Evolutionary conservation across 2,113 vertebrate genomes (phyloP).

Genomic region (Cygnus buccinator): DNA sequence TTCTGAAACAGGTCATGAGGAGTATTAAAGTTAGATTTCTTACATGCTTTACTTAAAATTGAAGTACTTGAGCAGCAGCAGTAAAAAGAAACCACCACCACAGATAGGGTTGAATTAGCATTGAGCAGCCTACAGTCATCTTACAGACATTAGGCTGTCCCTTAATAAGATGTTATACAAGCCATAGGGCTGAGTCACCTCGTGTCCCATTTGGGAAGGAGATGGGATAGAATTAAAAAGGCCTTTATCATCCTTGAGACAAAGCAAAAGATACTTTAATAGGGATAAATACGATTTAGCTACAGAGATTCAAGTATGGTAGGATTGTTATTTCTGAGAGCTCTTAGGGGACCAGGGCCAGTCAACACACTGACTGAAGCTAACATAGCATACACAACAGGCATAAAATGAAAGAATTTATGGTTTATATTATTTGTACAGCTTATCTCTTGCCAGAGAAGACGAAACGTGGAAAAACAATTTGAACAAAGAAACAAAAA

Average conservation of each 20-base stretch:
- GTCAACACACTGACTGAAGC: neutral
- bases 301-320: neutral
- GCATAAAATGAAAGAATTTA: neutral
- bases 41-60: neutral
- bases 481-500: neutral
- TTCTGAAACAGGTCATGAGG: neutral
- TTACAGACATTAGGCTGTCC: slow-evolving; percentile 14
- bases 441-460: neutral
- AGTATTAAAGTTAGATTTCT: neutral
- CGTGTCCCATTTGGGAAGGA: neutral
- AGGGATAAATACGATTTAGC: slow-evolving; percentile 8
- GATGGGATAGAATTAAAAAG: slow-evolving; percentile 11
- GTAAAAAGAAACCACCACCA: neutral
- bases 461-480: neutral
- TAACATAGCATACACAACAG: neutral
- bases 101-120: slow-evolving; percentile 1
- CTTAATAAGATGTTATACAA: neutral
- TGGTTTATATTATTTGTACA: neutral
- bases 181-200: neutral
- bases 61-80: neutral
- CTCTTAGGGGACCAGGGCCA: neutral
- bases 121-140: neutral
- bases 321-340: neutral
- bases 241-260: neutral
- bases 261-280: slow-evolving; percentile 16